Percentiles rank a stretch among this genome's conserved stretches.
Conservation (phyloP, 2,113 vertebrate species). For the Calypte anna region DNA sequence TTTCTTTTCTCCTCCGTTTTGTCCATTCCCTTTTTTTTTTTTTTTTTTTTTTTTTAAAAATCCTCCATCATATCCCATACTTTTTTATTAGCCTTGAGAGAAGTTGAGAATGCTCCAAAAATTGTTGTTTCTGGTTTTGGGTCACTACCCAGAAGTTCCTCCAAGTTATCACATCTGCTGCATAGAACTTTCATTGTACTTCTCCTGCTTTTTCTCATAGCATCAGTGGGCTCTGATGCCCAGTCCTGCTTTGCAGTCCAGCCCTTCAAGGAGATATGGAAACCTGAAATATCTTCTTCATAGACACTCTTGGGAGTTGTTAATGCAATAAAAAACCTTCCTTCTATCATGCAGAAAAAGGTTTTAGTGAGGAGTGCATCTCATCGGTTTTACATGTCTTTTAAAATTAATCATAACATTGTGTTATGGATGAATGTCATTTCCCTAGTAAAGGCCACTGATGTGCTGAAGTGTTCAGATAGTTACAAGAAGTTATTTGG, state of each 20-base stretch:
- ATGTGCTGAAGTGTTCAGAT: neutral
- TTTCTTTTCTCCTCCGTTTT: neutral
- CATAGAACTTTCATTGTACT: neutral
- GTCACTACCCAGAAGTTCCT: neutral
- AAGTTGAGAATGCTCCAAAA: neutral
- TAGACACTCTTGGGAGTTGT: neutral
- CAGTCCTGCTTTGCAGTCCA: neutral
- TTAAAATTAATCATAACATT: neutral
- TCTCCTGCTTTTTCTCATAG: neutral
- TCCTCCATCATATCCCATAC: neutral
- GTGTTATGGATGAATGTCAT: accelerated
- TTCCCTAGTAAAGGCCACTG: neutral
- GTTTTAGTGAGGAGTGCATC: neutral
- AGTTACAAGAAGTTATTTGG: neutral
- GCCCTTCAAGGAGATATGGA: neutral
- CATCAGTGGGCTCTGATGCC: neutral
- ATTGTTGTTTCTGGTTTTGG: neutral
- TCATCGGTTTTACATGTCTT: neutral
- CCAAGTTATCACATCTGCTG: neutral
- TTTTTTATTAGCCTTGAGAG: neutral
- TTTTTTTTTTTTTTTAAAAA: neutral
- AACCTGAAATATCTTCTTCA: neutral
- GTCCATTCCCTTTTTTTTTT: neutral
- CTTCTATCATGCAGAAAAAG: neutral
- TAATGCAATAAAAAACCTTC: neutral